Evolutionary conservation across 2,797 vertebrate genomes (phyloP).

Genomic region (Coregonus sp.): DNA sequence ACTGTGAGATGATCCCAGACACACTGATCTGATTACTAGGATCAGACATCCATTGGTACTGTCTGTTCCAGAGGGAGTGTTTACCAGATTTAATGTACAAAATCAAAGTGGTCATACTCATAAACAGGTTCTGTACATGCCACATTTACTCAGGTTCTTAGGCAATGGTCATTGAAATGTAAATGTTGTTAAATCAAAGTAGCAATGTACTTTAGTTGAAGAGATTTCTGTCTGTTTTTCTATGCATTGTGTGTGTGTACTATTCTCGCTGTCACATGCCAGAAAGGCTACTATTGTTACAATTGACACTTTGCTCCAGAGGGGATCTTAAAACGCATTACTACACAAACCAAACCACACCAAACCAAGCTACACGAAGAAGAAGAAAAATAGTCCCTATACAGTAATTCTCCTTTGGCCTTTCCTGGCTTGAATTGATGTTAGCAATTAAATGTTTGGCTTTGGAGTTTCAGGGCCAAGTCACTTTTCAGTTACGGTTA

Average conservation of each 20-base stretch:
- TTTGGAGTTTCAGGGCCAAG: too few relatives aligned
- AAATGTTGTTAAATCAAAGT: too few relatives aligned
- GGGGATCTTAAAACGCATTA: constrained; percentile 27
- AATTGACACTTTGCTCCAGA: constrained; percentile 28
- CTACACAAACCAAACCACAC: constrained; percentile 18
- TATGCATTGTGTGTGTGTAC: constrained; percentile 35
- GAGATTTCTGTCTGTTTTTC: too few relatives aligned
- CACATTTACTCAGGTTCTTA: too few relatives aligned
- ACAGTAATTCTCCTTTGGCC: too few relatives aligned
- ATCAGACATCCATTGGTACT: too few relatives aligned
- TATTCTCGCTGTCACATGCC: constrained; percentile 51
- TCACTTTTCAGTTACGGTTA: neutral
- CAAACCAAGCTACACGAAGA: neutral
- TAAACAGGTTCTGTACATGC: neutral
- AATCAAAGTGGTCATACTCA: neutral
- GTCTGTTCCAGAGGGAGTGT: neutral
- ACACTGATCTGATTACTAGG: neutral
- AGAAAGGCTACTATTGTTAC: constrained; percentile 44
- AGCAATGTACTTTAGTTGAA: too few relatives aligned
- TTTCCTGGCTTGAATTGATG: too few relatives aligned
- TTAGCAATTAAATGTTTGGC: too few relatives aligned
- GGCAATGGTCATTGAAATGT: too few relatives aligned
- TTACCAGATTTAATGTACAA: neutral
- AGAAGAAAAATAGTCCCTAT: neutral
- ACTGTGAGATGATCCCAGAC: neutral